Percentiles rank a stretch among this genome's conserved stretches.
These are phyloP conservation scores for Dryococelus australis DNA, from an alignment of 2,888 invertebrate species.

Conservation along the genomic window DNA sequence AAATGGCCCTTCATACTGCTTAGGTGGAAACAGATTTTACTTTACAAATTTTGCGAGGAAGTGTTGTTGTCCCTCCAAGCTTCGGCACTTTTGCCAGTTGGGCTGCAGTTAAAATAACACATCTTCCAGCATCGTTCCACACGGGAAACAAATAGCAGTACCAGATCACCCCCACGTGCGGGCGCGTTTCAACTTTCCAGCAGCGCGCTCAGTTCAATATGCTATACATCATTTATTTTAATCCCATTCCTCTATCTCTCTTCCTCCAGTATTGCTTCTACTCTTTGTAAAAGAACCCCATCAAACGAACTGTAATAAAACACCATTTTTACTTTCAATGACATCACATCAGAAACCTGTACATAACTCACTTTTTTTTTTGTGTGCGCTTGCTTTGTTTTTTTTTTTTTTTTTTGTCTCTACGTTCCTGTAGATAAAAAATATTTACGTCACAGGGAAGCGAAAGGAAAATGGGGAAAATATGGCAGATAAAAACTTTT, in stretches of 20 bases:
- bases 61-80: too few relatives aligned
- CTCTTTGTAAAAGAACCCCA: slow-evolving; percentile 32
- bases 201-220: not conserved
- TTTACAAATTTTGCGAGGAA: too few relatives aligned
- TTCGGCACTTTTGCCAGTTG: too few relatives aligned
- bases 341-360: slow-evolving; percentile 39
- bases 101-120: not conserved
- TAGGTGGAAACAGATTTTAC: too few relatives aligned
- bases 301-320: slow-evolving; percentile 41
- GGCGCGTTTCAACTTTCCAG: not conserved
- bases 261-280: slow-evolving; percentile 12
- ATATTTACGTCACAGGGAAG: slow-evolving; percentile 17
- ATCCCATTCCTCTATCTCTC: slow-evolving; percentile 6
- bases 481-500: slow-evolving; percentile 17
- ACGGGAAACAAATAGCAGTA: not conserved
- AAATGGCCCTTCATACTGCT: too few relatives aligned
- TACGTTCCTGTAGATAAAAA: not conserved
- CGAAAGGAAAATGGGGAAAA: slow-evolving; percentile 17
- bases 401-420: not conserved
- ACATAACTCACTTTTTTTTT: slow-evolving; percentile 37
- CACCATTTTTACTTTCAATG: slow-evolving; percentile 38
- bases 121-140: not conserved
- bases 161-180: not conserved
- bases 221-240: slow-evolving; percentile 28
- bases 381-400: not conserved